Percentiles rank a stretch among this genome's conserved stretches.
phyloP scores from a whole-genome alignment of 2,888 invertebrate species.

The Drosophila mimica region DNA sequence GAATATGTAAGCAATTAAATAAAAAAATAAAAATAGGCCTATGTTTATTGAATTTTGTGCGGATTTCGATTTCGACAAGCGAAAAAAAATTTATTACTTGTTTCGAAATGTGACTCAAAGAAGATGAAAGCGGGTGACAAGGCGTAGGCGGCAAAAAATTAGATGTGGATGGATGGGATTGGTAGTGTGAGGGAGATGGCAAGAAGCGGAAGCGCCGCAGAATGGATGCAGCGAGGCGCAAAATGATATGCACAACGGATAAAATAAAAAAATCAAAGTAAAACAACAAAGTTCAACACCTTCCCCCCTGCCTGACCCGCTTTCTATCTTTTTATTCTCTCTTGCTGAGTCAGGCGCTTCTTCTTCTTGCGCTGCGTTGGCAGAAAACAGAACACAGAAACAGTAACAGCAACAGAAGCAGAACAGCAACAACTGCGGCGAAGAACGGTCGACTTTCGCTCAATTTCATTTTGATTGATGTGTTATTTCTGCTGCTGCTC shows the following conservation, averaged over 20 bases:
- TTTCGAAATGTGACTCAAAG: conserved; percentile 57
- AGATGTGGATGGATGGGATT: neutral
- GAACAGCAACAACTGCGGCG: conserved; percentile 17
- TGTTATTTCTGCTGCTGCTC: conserved; percentile 38
- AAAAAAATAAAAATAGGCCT: conserved; percentile 60
- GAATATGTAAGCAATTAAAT: conserved; percentile 45
- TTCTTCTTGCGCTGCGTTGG: conserved; percentile 54
- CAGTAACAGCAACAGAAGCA: conserved; percentile 26
- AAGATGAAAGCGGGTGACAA: conserved; percentile 50
- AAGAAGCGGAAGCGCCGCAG: conserved; percentile 6
- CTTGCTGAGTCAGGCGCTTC: conserved; percentile 39
- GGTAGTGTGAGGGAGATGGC: neutral
- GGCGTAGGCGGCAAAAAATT: conserved; percentile 37
- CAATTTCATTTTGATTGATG: conserved; percentile 72
- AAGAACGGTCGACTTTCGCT: conserved; percentile 52
- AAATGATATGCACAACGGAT: conserved; percentile 66
- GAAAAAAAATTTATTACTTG: conserved; percentile 7
- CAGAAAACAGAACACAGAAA: conserved; percentile 38
- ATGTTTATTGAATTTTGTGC: conserved; percentile 45
- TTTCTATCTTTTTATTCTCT: conserved; percentile 9
- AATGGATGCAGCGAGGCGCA: conserved; percentile 63
- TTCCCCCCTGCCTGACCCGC: conserved; percentile 3
- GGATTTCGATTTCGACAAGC: conserved; percentile 53
- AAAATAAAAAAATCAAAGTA: conserved; percentile 4
- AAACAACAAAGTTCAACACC: conserved; percentile 5